Conservation (phyloP, 37 sponge, comb jelly and placozoan genomes). For the Bolinopsis microptera region DNA sequence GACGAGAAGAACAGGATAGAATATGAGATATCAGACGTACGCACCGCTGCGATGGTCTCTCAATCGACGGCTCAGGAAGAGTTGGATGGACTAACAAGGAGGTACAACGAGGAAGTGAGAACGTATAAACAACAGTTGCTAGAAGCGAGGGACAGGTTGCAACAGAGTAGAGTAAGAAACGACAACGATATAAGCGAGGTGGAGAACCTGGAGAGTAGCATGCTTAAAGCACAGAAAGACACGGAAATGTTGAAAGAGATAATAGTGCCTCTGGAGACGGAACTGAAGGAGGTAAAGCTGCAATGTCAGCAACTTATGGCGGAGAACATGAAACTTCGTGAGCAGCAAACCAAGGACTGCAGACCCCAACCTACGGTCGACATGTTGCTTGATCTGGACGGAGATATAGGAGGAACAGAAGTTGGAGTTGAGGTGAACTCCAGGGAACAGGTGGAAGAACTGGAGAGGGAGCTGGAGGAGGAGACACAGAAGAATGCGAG, state of each 20-base stretch:
- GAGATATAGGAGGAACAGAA: constrained; percentile 17
- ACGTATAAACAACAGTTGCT: neutral
- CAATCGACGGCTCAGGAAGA: constrained; percentile 53
- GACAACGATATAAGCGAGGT: neutral
- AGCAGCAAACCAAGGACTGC: constrained; percentile 8
- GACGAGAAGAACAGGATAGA: constrained; percentile 43
- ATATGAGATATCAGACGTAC: constrained; percentile 35
- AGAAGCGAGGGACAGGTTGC: neutral
- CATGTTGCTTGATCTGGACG: constrained; percentile 41
- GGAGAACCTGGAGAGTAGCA: constrained; percentile 37
- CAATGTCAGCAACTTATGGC: constrained; percentile 50
- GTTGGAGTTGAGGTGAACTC: constrained; percentile 20
- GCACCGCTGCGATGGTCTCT: constrained; percentile 37
- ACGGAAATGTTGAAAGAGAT: constrained; percentile 53
- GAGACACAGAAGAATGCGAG: neutral
- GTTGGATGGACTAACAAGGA: neutral
- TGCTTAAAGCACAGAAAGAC: constrained; percentile 59
- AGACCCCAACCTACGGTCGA: constrained; percentile 62
- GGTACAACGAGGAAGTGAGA: constrained; percentile 50
- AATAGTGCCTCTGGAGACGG: constrained; percentile 46
- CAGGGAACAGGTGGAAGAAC: constrained; percentile 40
- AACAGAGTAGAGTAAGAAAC: neutral
- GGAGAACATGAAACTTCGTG: constrained; percentile 40
- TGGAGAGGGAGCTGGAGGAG: constrained; percentile 13
- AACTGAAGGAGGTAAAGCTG: constrained; percentile 42